A percentile compares a stretch with the other conserved stretches of the same genome.
These are phyloP conservation scores for Scaptomyza parva DNA, from an alignment of 2,888 invertebrate genomes.

Conservation along the genomic window DNA sequence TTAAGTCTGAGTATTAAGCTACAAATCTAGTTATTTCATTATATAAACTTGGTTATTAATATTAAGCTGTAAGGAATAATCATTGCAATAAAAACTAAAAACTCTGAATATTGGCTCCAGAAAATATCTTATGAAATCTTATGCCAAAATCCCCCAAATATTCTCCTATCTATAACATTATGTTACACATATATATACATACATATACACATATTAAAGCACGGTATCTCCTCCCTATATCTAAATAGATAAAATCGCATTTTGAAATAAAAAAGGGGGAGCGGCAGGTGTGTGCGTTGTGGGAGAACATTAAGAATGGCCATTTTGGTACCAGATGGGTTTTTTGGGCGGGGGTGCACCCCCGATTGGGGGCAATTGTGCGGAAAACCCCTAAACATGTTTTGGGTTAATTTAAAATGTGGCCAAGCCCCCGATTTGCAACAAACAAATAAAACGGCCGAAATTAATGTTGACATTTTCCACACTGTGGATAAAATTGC, in stretches of 20 bases:
- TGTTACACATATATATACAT: too few relatives aligned
- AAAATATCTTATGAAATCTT: too few relatives aligned
- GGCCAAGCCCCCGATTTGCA: constrained; percentile 74
- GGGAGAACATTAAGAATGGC: constrained; percentile 48
- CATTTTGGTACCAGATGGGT: constrained; percentile 63
- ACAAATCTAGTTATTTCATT: too few relatives aligned
- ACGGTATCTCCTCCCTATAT: constrained; percentile 1
- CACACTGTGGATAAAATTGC: constrained; percentile 77
- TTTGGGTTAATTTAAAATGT: constrained; percentile 83
- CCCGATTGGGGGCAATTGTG: constrained; percentile 75
- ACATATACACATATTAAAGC: neutral
- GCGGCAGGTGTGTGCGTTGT: constrained; percentile 74
- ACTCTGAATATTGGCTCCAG: too few relatives aligned
- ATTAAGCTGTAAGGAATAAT: too few relatives aligned
- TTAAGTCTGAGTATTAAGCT: neutral
- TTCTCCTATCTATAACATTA: too few relatives aligned
- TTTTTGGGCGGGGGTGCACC: constrained; percentile 52
- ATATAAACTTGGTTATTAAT: too few relatives aligned
- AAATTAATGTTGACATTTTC: constrained; percentile 83
- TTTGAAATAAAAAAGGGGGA: constrained; percentile 23
- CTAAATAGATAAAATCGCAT: neutral
- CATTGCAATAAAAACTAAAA: too few relatives aligned
- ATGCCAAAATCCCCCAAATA: too few relatives aligned
- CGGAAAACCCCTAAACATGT: constrained; percentile 84
- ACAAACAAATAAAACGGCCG: constrained; percentile 81